Evolutionary conservation across 2,113 vertebrate species (phyloP).

Genomic region (Ariopsis seemanni): DNA sequence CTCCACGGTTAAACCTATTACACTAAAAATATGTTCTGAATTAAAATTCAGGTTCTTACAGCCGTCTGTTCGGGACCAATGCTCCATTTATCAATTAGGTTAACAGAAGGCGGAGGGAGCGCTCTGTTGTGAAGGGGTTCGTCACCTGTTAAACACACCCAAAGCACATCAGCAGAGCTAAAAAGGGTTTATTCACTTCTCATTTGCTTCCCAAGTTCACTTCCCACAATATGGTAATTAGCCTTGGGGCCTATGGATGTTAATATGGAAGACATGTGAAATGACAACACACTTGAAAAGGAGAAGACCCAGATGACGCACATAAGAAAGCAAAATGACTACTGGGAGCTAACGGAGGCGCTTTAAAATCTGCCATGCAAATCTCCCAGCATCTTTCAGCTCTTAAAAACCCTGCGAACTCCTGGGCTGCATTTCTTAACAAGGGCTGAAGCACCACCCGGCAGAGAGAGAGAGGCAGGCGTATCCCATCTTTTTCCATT

Average conservation of each 20-base stretch:
- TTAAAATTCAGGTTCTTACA: constrained; percentile 9
- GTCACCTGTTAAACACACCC: constrained; percentile 39
- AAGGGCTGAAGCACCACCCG: constrained; percentile 56
- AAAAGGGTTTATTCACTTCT: neutral
- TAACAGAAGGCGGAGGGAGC: constrained; percentile 26
- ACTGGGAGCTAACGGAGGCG: constrained; percentile 26
- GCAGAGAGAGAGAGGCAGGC: constrained; percentile 1
- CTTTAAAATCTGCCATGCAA: constrained; percentile 53
- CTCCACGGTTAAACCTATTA: constrained; percentile 50
- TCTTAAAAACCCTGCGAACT: constrained; percentile 25
- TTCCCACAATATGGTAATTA: constrained; percentile 28
- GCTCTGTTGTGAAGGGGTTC: neutral
- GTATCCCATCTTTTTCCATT: constrained; percentile 29
- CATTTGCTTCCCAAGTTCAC: neutral
- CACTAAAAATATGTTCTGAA: constrained; percentile 38
- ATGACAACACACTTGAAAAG: constrained; percentile 38
- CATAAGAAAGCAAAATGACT: constrained; percentile 48
- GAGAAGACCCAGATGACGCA: constrained; percentile 1
- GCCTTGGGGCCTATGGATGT: constrained; percentile 46
- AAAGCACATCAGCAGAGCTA: neutral
- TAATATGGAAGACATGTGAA: constrained; percentile 26
- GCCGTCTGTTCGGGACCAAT: constrained; percentile 31
- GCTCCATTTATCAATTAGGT: constrained; percentile 50
- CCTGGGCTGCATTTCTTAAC: constrained; percentile 45
- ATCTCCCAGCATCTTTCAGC: constrained; percentile 33